phyloP scores from a whole-genome alignment of 1,140 invertebrate species.

The Ostrea denselamellosa region DNA sequence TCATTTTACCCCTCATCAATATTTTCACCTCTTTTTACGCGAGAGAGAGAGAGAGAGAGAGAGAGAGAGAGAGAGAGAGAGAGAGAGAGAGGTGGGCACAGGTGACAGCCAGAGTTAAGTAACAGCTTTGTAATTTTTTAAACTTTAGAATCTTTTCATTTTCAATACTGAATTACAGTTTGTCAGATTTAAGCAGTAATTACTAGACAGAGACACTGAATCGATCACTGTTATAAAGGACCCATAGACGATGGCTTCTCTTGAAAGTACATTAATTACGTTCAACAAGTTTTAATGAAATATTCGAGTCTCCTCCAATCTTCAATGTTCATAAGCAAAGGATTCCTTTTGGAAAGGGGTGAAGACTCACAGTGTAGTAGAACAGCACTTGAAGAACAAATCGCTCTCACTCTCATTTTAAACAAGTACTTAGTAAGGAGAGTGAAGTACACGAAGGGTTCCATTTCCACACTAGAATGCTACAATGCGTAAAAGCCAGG shows the following conservation, averaged over 20 bases:
- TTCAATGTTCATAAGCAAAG: constrained; percentile 33
- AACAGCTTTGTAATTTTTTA: constrained; percentile 6
- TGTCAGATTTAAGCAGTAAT: neutral
- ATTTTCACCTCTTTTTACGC: too few relatives aligned
- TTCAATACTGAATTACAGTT: neutral
- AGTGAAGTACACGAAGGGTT: neutral
- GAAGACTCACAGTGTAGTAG: constrained; percentile 7
- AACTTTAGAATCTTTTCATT: neutral
- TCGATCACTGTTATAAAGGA: constrained; percentile 9
- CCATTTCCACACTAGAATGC: constrained; percentile 25
- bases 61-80: neutral
- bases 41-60: neutral
- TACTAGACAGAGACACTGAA: constrained; percentile 25
- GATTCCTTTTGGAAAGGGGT: neutral
- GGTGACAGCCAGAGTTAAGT: neutral
- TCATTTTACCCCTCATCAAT: too few relatives aligned
- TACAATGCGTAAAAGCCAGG: neutral
- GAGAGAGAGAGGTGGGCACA: neutral
- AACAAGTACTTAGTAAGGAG: neutral
- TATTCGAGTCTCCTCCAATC: constrained; percentile 23
- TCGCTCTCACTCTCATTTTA: constrained; percentile 22
- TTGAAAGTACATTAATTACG: constrained; percentile 40
- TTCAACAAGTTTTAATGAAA: constrained; percentile 37
- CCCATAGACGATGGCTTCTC: neutral
- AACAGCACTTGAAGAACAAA: constrained; percentile 26